These are phyloP conservation scores for Torymus tubicola DNA, from an alignment of 2,888 invertebrate species.

Conservation along the genomic window DNA sequence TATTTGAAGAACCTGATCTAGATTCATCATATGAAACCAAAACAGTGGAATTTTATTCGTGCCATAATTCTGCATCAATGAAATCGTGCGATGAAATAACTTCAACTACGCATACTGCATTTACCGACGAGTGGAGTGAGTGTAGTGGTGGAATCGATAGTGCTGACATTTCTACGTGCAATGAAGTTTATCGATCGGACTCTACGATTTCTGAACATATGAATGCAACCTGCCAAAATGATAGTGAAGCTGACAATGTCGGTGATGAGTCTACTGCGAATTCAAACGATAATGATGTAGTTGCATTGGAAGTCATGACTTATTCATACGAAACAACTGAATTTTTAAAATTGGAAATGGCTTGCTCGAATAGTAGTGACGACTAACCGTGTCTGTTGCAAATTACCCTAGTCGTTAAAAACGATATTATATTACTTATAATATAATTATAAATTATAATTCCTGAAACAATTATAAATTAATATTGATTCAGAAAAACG, in stretches of 20 bases:
- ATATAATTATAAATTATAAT: too few relatives aligned
- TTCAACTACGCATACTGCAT: conserved; percentile 61
- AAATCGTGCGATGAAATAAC: conserved; percentile 20
- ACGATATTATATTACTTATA: too few relatives aligned
- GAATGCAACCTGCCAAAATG: neutral
- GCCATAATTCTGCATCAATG: conserved; percentile 44
- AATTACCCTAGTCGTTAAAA: neutral
- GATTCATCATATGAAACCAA: conserved; percentile 10
- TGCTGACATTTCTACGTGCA: conserved; percentile 62
- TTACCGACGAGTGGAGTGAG: conserved; percentile 57
- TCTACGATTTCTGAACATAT: conserved; percentile 11
- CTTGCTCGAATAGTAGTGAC: conserved; percentile 30
- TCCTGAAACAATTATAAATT: too few relatives aligned
- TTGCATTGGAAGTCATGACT: conserved; percentile 59
- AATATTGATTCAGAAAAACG: neutral
- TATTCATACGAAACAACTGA: conserved; percentile 67
- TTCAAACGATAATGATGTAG: conserved; percentile 17
- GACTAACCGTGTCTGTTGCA: neutral
- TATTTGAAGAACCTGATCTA: conserved; percentile 7
- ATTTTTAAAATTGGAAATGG: conserved; percentile 65
- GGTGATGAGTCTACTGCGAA: conserved; percentile 58
- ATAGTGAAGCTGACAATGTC: conserved; percentile 46
- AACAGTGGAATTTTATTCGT: conserved; percentile 46
- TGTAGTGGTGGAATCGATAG: conserved; percentile 54
- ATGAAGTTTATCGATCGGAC: conserved; percentile 44